phyloP scores from a whole-genome alignment of 2,797 vertebrate genomes.

The Sylvilagus floridanus region DNA sequence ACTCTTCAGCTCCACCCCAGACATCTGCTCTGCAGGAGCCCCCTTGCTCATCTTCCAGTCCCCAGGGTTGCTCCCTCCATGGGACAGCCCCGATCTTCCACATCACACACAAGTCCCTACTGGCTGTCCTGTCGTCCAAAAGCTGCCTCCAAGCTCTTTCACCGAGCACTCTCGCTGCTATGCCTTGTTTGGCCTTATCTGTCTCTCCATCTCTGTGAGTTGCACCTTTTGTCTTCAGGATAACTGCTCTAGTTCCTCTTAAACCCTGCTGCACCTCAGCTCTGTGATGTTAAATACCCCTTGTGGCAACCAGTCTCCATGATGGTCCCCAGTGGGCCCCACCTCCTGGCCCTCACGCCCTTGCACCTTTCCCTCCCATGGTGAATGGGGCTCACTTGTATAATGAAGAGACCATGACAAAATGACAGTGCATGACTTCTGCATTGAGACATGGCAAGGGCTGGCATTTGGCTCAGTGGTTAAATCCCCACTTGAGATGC shows the following conservation, averaged over 20 bases:
- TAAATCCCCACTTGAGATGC: no score
- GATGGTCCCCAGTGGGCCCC: neutral
- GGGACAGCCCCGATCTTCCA: neutral
- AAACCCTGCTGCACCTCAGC: neutral
- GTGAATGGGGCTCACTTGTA: neutral
- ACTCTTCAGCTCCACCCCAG: no score
- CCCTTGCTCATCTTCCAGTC: neutral
- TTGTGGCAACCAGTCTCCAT: neutral
- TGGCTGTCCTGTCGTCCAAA: neutral
- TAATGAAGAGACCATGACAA: neutral
- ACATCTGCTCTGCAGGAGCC: no score
- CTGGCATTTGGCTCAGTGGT: no score
- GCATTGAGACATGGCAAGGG: neutral
- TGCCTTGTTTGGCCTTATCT: neutral
- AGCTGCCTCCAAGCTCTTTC: neutral
- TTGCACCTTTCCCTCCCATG: neutral
- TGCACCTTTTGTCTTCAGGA: neutral
- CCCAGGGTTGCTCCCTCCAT: neutral
- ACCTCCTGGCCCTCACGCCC: neutral
- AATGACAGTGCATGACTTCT: neutral
- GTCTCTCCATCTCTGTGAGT: neutral
- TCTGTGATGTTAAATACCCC: fast-evolving
- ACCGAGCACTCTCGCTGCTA: neutral
- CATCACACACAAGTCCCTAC: neutral
- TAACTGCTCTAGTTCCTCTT: neutral